Conservation (phyloP, 2,113 vertebrate species). For the Syngnathus typhle region DNA sequence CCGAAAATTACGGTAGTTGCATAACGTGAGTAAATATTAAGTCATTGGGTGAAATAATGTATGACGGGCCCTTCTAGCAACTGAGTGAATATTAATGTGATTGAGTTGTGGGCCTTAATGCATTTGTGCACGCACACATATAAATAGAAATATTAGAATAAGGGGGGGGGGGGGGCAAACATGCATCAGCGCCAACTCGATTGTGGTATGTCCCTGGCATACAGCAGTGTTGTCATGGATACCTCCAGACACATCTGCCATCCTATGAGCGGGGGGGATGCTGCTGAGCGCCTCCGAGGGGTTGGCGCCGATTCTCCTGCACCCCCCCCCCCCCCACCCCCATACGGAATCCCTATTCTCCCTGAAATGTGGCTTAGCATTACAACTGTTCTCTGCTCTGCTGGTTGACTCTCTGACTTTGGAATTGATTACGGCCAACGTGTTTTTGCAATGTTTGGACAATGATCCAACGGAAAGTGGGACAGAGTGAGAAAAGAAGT, state of each 20-base stretch:
- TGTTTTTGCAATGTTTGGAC: conserved; percentile 5
- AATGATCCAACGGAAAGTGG: conserved; percentile 10
- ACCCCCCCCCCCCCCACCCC: conserved; percentile 25
- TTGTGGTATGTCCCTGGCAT: conserved; percentile 56
- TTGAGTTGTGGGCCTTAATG: conserved; percentile 44
- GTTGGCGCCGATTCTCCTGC: conserved; percentile 53
- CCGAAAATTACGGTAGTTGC: too few relatives aligned
- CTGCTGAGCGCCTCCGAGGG: conserved; percentile 65
- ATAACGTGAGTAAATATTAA: conserved; percentile 7
- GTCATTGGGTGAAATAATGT: conserved; percentile 14
- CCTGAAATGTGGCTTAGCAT: conserved; percentile 17
- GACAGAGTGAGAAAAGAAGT: conserved; percentile 3
- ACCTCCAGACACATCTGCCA: conserved; percentile 73
- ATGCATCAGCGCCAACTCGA: conserved; percentile 29
- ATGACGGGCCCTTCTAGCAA: conserved; percentile 8
- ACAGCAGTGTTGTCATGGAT: conserved; percentile 79
- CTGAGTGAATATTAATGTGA: conserved; percentile 56
- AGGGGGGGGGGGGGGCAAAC: neutral
- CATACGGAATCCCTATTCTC: conserved; percentile 50
- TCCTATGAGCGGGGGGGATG: conserved; percentile 70
- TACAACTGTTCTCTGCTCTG: conserved; percentile 18
- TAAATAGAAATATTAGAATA: conserved; percentile 8
- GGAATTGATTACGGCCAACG: conserved; percentile 7
- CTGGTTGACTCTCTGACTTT: conserved; percentile 21
- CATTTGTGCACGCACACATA: conserved; percentile 32